Evolutionary conservation across 2,113 vertebrate species (phyloP).

Genomic region (Melospiza melodia): DNA sequence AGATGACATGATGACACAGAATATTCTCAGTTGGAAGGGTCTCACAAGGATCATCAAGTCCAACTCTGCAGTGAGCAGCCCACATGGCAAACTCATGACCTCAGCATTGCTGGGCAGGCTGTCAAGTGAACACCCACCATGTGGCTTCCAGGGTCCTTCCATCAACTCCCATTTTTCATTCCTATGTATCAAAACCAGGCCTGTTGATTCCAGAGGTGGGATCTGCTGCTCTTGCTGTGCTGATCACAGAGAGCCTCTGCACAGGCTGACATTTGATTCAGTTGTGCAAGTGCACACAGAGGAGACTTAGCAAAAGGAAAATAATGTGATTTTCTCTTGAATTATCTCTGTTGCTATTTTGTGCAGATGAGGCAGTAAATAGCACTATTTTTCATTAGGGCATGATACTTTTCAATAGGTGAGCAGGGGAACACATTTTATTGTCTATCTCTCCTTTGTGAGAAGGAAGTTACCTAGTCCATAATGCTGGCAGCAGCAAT

Average conservation of each 20-base stretch:
- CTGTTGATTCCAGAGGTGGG: background rate
- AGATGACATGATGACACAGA: background rate
- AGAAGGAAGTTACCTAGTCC: background rate
- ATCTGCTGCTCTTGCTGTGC: background rate
- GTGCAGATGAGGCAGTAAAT: background rate
- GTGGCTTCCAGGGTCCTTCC: background rate
- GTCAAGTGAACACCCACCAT: accelerated
- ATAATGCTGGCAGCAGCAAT: background rate
- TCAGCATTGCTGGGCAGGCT: accelerated
- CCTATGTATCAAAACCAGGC: background rate
- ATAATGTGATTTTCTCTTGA: background rate
- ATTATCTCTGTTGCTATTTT: background rate
- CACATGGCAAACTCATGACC: background rate
- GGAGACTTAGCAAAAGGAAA: background rate
- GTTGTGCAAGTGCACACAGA: background rate
- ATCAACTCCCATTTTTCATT: background rate
- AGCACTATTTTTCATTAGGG: background rate
- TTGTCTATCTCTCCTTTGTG: background rate
- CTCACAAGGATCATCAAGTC: background rate
- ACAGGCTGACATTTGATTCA: accelerated
- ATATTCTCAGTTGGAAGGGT: background rate
- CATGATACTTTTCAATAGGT: background rate
- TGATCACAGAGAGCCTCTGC: background rate
- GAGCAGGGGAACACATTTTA: background rate
- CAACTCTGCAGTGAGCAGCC: background rate